Conservation (phyloP, 2,888 invertebrate species). For the Iphiclides podalirius region DNA sequence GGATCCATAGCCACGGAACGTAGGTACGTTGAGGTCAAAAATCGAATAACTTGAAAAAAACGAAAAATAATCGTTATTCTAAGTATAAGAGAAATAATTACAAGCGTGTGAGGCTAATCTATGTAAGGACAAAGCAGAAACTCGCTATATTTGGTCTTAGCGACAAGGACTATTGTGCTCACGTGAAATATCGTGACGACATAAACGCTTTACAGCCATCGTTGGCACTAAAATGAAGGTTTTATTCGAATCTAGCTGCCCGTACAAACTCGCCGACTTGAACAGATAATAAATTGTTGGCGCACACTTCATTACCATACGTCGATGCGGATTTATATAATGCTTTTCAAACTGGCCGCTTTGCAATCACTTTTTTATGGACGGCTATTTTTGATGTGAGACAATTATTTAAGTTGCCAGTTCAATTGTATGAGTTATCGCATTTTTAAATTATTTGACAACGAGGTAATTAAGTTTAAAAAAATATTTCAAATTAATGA, state of each 20-base stretch:
- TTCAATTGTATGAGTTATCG: neutral
- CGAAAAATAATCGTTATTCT: too few relatives aligned
- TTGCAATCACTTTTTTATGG: slow-evolving; percentile 15
- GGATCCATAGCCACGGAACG: too few relatives aligned
- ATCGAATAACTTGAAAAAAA: too few relatives aligned
- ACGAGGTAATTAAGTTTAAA: neutral
- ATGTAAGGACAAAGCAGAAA: neutral
- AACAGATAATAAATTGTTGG: slow-evolving; percentile 26
- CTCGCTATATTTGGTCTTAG: slow-evolving; percentile 1
- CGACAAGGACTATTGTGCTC: slow-evolving; percentile 17
- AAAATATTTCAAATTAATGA: neutral
- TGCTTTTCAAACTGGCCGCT: slow-evolving; percentile 16
- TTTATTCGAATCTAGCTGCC: slow-evolving; percentile 16
- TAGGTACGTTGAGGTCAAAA: too few relatives aligned
- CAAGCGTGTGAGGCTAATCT: neutral
- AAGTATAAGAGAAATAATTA: too few relatives aligned
- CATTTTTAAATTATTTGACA: neutral
- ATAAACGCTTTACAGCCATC: slow-evolving; percentile 16
- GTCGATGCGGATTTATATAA: slow-evolving; percentile 25
- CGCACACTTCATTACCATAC: slow-evolving; percentile 28
- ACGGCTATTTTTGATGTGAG: neutral
- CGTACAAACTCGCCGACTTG: slow-evolving; percentile 1
- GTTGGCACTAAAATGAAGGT: slow-evolving; percentile 22
- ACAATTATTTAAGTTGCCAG: neutral
- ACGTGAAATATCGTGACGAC: slow-evolving; percentile 20